These are phyloP conservation scores for Sclerurus mexicanus DNA, from an alignment of 2,113 vertebrate species.

Conservation along the genomic window DNA sequence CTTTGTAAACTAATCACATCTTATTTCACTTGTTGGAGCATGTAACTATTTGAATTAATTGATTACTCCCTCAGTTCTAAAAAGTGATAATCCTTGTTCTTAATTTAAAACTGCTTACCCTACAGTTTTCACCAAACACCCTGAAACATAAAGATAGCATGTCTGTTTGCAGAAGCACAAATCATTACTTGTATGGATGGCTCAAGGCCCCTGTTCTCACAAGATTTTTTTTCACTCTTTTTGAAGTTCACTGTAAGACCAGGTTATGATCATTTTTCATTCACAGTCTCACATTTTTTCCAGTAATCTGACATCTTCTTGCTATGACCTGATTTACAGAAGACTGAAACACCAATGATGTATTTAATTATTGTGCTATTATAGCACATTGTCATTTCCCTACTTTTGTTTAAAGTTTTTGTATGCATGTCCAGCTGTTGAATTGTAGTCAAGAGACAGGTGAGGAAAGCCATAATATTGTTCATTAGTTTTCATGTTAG, in stretches of 20 bases:
- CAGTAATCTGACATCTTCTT: not conserved
- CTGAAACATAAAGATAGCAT: not conserved
- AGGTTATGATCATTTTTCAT: not conserved
- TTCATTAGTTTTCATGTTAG: not conserved
- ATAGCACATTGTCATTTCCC: not conserved
- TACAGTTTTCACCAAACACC: constrained; percentile 1
- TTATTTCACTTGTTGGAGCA: not conserved
- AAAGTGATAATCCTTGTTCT: not conserved
- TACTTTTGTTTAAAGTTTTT: not conserved
- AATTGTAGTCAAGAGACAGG: not conserved
- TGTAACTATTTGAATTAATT: constrained; percentile 4
- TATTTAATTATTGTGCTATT: not conserved
- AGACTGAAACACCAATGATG: not conserved
- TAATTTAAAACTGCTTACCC: constrained; percentile 29
- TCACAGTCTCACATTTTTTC: not conserved
- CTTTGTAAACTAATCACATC: not conserved
- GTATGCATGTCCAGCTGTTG: not conserved
- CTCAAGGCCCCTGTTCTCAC: not conserved
- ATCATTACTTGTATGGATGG: not conserved
- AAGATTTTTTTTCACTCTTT: not conserved
- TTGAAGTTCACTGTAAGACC: not conserved
- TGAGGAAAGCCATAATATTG: not conserved
- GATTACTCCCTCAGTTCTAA: not conserved
- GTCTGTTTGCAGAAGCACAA: not conserved
- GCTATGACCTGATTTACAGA: not conserved